Conservation (phyloP, 1,140 invertebrate genomes). For the Aphis gossypii region DNA sequence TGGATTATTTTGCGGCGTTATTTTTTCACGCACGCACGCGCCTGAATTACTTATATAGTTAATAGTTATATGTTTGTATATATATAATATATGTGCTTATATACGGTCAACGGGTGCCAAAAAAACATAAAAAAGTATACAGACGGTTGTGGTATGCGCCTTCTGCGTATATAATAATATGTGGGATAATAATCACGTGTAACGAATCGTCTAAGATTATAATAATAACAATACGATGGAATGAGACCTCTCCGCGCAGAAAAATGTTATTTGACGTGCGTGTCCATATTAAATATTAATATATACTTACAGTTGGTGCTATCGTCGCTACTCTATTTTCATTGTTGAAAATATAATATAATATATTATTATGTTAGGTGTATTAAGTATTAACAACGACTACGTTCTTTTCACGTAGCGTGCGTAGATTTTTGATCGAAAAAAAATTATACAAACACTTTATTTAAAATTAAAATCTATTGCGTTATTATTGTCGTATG, state of each 20-base stretch:
- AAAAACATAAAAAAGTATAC: not conserved
- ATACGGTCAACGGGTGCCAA: conserved; percentile 39
- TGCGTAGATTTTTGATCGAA: not conserved
- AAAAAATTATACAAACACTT: not conserved
- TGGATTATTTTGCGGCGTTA: conserved; percentile 12
- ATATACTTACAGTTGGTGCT: not conserved
- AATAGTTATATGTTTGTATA: not conserved
- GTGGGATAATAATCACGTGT: conserved; percentile 50
- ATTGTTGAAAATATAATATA: conserved; percentile 4
- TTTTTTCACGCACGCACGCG: conserved; percentile 5
- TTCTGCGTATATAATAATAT: not conserved
- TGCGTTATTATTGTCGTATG: not conserved
- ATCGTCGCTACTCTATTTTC: conserved; percentile 24
- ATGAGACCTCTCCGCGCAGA: conserved; percentile 61
- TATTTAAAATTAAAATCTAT: not conserved
- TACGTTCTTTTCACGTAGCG: not conserved
- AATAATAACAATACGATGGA: conserved; percentile 64
- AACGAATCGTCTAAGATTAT: conserved; percentile 61
- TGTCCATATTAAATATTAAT: not conserved
- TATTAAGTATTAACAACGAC: not conserved
- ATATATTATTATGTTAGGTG: not conserved
- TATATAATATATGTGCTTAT: not conserved
- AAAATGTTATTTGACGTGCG: not conserved
- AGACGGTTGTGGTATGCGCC: not conserved
- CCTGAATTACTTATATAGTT: not conserved